Evolutionary conservation across 2,113 vertebrate genomes (phyloP), one percentile per base, ranked within the genome.

Genomic region (Festucalex cinctus): DNA sequence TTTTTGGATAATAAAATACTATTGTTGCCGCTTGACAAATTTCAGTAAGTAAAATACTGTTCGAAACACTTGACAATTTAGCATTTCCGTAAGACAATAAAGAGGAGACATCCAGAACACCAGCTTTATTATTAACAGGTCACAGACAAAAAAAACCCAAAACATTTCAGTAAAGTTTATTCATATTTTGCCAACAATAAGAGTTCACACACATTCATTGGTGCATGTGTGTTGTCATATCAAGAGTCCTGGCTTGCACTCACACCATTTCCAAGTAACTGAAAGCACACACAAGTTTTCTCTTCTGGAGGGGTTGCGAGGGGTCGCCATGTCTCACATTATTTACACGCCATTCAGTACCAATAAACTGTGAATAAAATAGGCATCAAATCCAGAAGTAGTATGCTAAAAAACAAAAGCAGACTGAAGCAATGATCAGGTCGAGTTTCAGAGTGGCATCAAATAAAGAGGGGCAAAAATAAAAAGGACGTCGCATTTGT

Each of bases 371-470:
- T 3, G 49, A 60, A 43, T 63, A 49, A 65, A 65, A 49, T 20
- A n/a, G 44, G 26, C 62, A 36, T 77, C 71, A 86, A 74, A 81
- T 78, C 76, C 71, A 80, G 59, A n/a, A 75, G 74, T 74, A 73
- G 70, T 49, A 77, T 49, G 62, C 48, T 76, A 65, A 87, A 83
- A 39, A 62, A 41, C 19, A 70, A 81, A 75, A 69, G 43, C 65
- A 67, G 70, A 66, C 3, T 36, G 69, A 68, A 61, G 68, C 2
- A 77, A 46, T 3, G 6, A 76, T 48, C 48, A 14, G 63, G 68
- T 58, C 63, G 48, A 67, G 57, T 78, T 43, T 60, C 49, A 65
- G 54, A 66, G 1, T 39, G 69, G 54, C 57, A 70, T 58, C 48
- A 35, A 37, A 24, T 32, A 22, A 59, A 63, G 58, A 8, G 13